Base-by-base conservation (phyloP, 2,888 invertebrate genomes). In the Drosophila mimica region DNA sequence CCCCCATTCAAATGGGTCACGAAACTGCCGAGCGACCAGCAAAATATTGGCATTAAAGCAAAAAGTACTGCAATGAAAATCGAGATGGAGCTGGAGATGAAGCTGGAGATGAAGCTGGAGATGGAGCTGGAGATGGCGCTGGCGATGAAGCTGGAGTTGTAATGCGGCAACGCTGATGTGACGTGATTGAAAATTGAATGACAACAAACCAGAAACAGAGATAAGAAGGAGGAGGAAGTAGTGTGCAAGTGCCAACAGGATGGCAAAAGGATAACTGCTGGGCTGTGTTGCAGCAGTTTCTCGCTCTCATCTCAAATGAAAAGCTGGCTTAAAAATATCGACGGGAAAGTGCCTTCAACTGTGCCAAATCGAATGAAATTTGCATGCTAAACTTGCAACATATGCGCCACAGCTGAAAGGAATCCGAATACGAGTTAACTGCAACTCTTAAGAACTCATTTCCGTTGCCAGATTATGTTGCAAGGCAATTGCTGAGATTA, bases 1-100 rank as follows among this genome's bases (percentile, higher is more conserved):
- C 30, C 25, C 25, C 52, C 73, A 60, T 52, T 65, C 77, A 81
- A 79, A 72, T 81, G 81, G 79, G 79, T 79, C 81, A 79, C 66
- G 58, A 63, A 56, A 69, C 60, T 58, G 58, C 31, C 57, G 43
- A 34, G 34, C 49, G 48, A 49, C 43, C 51, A 53, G 28, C 38
- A 28, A 13, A 56, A 56, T 56, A 58, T 73, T 63, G 36, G 53
- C 79, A 74, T 74, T 68, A 62, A 68, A 74, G 61, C 30, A 36
- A 28, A 36, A 57, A 51, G 46, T 46, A 25, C 46, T 25, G 46
- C 46, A 46, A 31, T 58, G 48, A n/a, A 34, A 25, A 25, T 25
- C 25, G 25, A 25, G 25, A 25, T 25, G 25, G 25, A 25, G 9
- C 17, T 36, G 11, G 28, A 36, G 17, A 30, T 56, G 56, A 51